phyloP scores from a whole-genome alignment of 1,140 invertebrate species.

The Bombus ignitus region DNA sequence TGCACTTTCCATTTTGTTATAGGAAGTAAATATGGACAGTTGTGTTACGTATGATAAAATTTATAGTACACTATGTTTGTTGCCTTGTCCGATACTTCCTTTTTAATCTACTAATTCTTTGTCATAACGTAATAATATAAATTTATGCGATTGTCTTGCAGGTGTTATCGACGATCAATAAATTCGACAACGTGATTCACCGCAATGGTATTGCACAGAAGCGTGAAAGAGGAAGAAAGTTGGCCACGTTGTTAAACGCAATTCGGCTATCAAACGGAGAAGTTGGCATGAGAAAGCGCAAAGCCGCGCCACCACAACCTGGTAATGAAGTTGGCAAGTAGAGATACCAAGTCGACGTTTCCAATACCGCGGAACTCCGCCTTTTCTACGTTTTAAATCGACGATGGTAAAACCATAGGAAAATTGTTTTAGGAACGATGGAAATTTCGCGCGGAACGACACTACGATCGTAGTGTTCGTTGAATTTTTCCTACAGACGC shows the following conservation, averaged over 20 bases:
- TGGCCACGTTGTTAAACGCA: neutral
- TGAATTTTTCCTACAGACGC: neutral
- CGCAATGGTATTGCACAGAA: neutral
- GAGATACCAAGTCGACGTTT: conserved; percentile 22
- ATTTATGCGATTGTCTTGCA: neutral
- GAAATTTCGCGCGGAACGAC: neutral
- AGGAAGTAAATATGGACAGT: neutral
- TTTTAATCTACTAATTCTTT: neutral
- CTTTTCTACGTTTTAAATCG: conserved; percentile 6
- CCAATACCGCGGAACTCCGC: neutral
- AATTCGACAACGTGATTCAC: neutral
- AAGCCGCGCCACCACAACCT: neutral
- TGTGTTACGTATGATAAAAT: neutral
- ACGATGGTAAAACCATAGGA: conserved; percentile 1
- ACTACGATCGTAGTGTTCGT: neutral
- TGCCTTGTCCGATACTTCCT: neutral
- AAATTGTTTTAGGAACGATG: conserved; percentile 13
- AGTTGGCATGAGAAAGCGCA: neutral
- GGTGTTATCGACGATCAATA: neutral
- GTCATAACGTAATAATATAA: neutral
- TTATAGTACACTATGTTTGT: neutral
- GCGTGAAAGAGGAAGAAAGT: neutral
- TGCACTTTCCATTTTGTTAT: too few relatives aligned
- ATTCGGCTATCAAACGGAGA: conserved; percentile 12
- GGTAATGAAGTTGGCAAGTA: conserved; percentile 36